phyloP scores from a whole-genome alignment of 2,888 invertebrate genomes.

The Scotopteryx bipunctaria region DNA sequence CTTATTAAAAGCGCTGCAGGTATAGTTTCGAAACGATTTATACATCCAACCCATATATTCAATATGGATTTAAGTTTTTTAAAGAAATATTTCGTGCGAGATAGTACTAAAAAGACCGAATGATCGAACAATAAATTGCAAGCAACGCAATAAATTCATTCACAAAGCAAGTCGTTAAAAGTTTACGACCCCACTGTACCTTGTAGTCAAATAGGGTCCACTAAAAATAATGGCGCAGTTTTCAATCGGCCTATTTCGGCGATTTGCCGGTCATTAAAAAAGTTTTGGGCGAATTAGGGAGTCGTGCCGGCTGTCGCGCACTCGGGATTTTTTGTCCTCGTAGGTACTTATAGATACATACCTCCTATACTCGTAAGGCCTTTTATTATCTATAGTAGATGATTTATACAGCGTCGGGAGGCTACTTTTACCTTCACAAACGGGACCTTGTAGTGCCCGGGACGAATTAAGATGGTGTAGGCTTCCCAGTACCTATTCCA shows the following conservation, averaged over 20 bases:
- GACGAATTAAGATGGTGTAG: too few species aligned
- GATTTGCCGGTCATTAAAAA: constrained; percentile 31
- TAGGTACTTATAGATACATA: too few species aligned
- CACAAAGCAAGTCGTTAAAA: constrained; percentile 24
- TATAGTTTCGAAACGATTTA: too few species aligned
- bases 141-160: constrained; percentile 18
- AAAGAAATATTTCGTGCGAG: constrained; percentile 17
- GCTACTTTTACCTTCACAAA: too few species aligned
- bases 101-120: constrained; percentile 21
- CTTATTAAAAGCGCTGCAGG: constrained; percentile 4
- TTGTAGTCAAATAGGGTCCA: constrained; percentile 17
- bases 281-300: constrained; percentile 22
- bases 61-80: too few species aligned
- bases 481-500: too few species aligned
- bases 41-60: not conserved
- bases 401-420: too few species aligned
- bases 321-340: not conserved
- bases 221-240: constrained; percentile 22
- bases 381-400: too few species aligned
- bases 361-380: too few species aligned
- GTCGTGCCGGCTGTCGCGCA: not conserved
- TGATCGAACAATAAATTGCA: constrained; percentile 17
- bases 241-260: constrained; percentile 28
- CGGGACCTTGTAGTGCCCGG: too few species aligned
- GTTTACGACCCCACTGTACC: constrained; percentile 12